These are phyloP conservation scores for Knipowitschia caucasica DNA, from an alignment of 2,797 vertebrate species.

Conservation along the genomic window DNA sequence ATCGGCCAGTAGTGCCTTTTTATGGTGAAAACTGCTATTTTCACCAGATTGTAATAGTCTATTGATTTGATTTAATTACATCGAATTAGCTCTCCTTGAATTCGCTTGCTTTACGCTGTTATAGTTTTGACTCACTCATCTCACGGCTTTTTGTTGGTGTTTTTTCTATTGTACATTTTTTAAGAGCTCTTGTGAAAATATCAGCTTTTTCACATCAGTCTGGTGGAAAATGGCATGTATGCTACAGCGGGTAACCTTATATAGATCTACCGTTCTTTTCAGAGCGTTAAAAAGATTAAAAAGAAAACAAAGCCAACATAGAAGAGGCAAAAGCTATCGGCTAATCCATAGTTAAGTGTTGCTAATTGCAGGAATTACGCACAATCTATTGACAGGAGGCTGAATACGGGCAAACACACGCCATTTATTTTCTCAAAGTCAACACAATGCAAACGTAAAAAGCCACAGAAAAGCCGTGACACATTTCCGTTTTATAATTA, in stretches of 20 bases:
- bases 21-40: constrained; percentile 9
- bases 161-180: too few species aligned
- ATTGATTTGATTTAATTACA: constrained; percentile 35
- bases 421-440: constrained; percentile 51
- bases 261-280: too few species aligned
- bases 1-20: constrained; percentile 16
- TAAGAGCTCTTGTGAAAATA: too few species aligned
- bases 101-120: too few species aligned
- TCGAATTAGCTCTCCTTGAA: constrained; percentile 13
- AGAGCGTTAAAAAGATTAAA: constrained; percentile 34
- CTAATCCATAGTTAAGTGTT: constrained; percentile 63
- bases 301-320: constrained; percentile 38
- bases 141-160: too few species aligned
- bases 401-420: constrained; percentile 42
- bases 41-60: constrained; percentile 12
- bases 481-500: constrained; percentile 48
- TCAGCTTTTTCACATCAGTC: too few species aligned
- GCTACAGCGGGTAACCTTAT: too few species aligned
- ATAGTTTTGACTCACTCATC: too few species aligned
- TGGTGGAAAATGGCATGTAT: constrained; percentile 34
- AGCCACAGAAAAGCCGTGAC: constrained; percentile 25
- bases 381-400: constrained; percentile 39
- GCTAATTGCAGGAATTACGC: constrained; percentile 60
- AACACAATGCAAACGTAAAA: constrained; percentile 40
- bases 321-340: constrained; percentile 42